Evolutionary conservation across 2,113 vertebrate species (phyloP).

Genomic region (Silurus asotus): DNA sequence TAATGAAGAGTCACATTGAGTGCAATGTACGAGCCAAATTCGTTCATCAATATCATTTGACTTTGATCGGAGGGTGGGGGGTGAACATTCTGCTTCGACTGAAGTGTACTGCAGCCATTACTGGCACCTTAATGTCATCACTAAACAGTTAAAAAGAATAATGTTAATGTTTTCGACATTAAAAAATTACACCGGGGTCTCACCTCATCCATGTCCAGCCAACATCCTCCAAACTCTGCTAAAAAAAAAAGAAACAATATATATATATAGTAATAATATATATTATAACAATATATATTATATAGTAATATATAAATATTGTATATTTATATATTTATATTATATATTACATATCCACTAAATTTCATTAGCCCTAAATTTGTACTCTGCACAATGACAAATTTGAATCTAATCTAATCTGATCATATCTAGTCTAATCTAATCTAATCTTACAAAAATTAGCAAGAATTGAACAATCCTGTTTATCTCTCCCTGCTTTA

Average conservation of each 20-base stretch:
- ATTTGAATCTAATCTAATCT: too few species aligned
- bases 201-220: background rate
- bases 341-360: too few species aligned
- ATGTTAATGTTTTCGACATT: background rate
- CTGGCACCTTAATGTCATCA: constrained; percentile 10
- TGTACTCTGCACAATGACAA: too few species aligned
- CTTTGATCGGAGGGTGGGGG: background rate
- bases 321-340: too few species aligned
- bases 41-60: constrained; percentile 26
- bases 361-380: too few species aligned
- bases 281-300: too few species aligned
- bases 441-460: too few species aligned
- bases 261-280: too few species aligned
- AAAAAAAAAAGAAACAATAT: background rate
- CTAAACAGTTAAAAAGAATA: constrained; percentile 9
- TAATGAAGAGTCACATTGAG: constrained; percentile 35
- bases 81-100: background rate
- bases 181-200: background rate
- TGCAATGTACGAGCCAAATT: constrained; percentile 25
- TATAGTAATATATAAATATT: too few species aligned
- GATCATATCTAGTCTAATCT: too few species aligned
- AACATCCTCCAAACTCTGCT: background rate
- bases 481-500: too few species aligned
- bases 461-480: too few species aligned
- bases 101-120: constrained; percentile 21